phyloP scores from a whole-genome alignment of 2,797 vertebrate genomes.

The Percopsis omiscomaycus region DNA sequence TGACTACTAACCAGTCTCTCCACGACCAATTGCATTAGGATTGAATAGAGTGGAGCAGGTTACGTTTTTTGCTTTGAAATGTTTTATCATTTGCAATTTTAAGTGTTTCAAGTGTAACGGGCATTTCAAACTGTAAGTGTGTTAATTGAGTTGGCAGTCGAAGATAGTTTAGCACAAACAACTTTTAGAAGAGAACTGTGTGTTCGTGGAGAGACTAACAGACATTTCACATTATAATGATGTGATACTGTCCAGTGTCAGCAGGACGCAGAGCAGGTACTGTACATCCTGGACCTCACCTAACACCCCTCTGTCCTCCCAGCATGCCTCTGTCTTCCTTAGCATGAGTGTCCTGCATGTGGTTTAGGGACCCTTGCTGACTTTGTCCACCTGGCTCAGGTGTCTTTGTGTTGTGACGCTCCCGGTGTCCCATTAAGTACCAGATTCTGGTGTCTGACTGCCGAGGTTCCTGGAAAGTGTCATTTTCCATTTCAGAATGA shows the following conservation, averaged over 20 bases:
- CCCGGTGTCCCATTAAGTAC: not conserved
- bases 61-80: not conserved
- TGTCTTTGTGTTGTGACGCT: not conserved
- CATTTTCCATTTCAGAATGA: too few species aligned
- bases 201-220: constrained; percentile 29
- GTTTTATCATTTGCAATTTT: not conserved
- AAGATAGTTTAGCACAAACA: too few species aligned
- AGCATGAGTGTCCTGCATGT: constrained; percentile 31
- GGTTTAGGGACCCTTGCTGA: constrained; percentile 23
- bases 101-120: too few species aligned
- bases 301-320: constrained; percentile 7
- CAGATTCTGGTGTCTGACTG: constrained; percentile 24
- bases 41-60: constrained; percentile 1
- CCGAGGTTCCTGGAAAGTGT: not conserved
- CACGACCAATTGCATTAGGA: constrained; percentile 28
- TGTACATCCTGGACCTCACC: constrained; percentile 41
- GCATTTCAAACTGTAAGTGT: too few species aligned
- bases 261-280: not conserved
- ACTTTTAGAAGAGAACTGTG: too few species aligned
- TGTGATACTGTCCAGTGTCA: not conserved
- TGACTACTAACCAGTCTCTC: constrained; percentile 37
- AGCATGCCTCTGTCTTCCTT: constrained; percentile 9
- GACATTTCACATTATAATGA: not conserved
- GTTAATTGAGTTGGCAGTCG: too few species aligned
- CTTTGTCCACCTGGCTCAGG: constrained; percentile 11